phyloP scores from a whole-genome alignment of 1,140 invertebrate species.

The Drosophila triauraria region DNA sequence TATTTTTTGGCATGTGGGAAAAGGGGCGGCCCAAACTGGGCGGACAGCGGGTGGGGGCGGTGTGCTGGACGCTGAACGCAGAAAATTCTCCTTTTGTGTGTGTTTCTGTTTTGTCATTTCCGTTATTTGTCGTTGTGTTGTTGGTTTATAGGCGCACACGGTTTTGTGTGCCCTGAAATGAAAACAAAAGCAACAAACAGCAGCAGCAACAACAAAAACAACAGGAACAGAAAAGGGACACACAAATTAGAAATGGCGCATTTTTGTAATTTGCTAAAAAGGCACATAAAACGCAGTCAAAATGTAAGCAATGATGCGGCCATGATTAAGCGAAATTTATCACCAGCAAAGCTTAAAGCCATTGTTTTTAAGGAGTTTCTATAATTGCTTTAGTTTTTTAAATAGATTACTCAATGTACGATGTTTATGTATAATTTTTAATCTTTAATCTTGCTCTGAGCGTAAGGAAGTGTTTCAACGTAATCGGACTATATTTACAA shows the following conservation, averaged over 20 bases:
- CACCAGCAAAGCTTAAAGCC: not conserved
- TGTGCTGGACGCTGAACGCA: conserved; percentile 15
- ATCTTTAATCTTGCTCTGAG: no score
- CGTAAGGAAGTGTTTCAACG: no score
- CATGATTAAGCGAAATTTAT: conserved; percentile 32
- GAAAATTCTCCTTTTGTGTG: conserved; percentile 44
- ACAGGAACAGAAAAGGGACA: conserved; percentile 17
- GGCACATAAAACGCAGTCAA: conserved; percentile 71
- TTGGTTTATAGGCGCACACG: conserved; percentile 66
- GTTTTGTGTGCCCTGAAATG: conserved; percentile 33
- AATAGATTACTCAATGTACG: no score
- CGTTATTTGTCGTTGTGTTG: conserved; percentile 54
- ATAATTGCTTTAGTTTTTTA: not conserved
- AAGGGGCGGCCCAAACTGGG: conserved; percentile 11
- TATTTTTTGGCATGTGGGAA: conserved; percentile 69
- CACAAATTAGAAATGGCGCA: conserved; percentile 69
- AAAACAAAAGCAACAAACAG: conserved; percentile 29
- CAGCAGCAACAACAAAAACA: not conserved
- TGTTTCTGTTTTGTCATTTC: conserved; percentile 48
- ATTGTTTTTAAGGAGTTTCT: not conserved
- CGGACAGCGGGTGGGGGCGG: not conserved
- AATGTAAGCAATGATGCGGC: conserved; percentile 36
- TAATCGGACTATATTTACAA: no score
- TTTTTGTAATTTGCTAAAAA: conserved; percentile 80
- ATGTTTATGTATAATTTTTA: no score